phyloP scores from a whole-genome alignment of 2,888 invertebrate genomes.

The Ligdia adustata region DNA sequence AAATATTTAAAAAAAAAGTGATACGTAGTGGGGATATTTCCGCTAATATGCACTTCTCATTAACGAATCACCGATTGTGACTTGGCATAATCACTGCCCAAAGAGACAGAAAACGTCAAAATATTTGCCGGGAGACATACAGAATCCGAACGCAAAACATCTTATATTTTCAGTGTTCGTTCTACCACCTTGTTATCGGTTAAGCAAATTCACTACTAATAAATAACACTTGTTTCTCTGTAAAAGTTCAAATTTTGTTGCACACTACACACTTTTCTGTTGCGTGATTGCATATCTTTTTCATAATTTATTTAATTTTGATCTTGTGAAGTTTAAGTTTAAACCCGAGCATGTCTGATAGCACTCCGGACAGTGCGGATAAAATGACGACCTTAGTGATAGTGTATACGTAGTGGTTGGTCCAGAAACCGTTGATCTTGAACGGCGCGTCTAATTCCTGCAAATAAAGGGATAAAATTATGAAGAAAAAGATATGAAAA shows the following conservation, averaged over 20 bases:
- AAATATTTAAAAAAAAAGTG: background rate
- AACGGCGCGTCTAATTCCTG: constrained; percentile 98
- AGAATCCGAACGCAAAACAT: background rate
- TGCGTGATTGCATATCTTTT: background rate
- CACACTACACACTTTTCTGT: too few relatives aligned
- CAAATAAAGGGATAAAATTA: constrained; percentile 36
- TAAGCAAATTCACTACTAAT: too few relatives aligned
- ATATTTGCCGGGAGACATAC: too few relatives aligned
- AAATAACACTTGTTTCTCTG: too few relatives aligned
- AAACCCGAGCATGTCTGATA: constrained; percentile 98
- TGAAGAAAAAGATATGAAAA: background rate
- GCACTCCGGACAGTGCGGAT: constrained; percentile 96
- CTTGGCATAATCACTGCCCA: too few relatives aligned
- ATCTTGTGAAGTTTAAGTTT: constrained; percentile 98
- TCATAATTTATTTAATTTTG: constrained; percentile 88
- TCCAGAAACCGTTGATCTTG: constrained; percentile 97
- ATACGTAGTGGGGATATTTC: too few relatives aligned
- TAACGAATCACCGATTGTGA: too few relatives aligned
- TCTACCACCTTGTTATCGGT: too few relatives aligned
- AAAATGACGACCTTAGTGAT: constrained; percentile 97
- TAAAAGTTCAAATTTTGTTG: too few relatives aligned
- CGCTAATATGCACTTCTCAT: too few relatives aligned
- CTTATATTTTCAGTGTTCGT: background rate
- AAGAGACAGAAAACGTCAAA: too few relatives aligned
- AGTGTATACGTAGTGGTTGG: constrained; percentile 97